phyloP scores from a whole-genome alignment of 2,888 invertebrate species.

The Clanis bilineata region DNA sequence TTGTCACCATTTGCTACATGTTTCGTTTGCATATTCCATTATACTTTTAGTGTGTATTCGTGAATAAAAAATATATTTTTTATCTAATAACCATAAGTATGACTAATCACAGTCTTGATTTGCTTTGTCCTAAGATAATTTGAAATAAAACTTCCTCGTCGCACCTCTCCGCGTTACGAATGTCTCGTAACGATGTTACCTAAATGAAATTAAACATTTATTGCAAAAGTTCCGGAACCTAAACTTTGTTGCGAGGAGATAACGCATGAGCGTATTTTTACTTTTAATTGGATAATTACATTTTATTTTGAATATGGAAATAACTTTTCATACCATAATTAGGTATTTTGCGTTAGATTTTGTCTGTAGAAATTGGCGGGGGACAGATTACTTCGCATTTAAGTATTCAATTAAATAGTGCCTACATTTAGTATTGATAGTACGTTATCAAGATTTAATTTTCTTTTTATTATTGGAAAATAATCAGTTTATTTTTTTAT shows the following conservation, averaged over 20 bases:
- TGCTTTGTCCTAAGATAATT: slow-evolving; percentile 25
- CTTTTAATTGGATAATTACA: slow-evolving; percentile 14
- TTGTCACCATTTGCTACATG: no score
- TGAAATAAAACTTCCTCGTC: slow-evolving; percentile 39
- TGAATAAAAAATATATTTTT: no score
- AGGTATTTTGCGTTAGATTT: no score
- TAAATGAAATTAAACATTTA: slow-evolving; percentile 54
- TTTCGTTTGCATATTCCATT: no score
- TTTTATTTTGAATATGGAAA: slow-evolving; percentile 1
- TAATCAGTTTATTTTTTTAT: no score
- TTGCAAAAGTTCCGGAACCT: slow-evolving; percentile 41
- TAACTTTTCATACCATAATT: background rate
- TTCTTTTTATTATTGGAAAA: no score
- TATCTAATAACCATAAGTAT: no score
- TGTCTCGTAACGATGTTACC: slow-evolving; percentile 43
- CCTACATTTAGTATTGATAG: no score
- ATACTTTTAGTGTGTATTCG: background rate
- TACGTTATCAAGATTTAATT: no score
- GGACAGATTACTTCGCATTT: no score
- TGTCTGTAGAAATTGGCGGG: no score
- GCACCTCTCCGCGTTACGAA: slow-evolving; percentile 37
- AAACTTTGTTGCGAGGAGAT: slow-evolving; percentile 33
- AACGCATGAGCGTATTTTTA: slow-evolving; percentile 32
- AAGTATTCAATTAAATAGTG: no score
- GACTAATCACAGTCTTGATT: background rate